Evolutionary conservation across 2,113 vertebrate genomes (phyloP).

Genomic region (Vulpes ferrilata): DNA sequence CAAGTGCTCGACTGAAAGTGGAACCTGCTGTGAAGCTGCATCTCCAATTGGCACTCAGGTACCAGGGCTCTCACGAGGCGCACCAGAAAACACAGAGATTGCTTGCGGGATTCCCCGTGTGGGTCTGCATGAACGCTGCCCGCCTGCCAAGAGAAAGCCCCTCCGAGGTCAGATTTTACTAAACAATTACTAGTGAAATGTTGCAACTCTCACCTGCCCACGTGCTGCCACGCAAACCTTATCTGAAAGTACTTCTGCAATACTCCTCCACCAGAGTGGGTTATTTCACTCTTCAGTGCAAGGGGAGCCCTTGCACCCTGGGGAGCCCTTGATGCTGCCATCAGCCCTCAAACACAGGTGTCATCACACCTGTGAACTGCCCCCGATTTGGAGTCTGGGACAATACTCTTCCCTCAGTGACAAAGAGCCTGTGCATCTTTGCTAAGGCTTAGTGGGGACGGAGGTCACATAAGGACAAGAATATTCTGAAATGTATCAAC

Average conservation of each 20-base stretch:
- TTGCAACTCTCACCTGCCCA: rapidly evolving
- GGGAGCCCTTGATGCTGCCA: neutral
- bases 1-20: neutral
- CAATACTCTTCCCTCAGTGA: rapidly evolving
- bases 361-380: rapidly evolving
- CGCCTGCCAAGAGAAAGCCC: neutral
- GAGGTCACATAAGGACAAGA: neutral
- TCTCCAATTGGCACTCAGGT: rapidly evolving
- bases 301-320: no score
- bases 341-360: neutral
- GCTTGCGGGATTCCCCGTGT: neutral
- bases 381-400: neutral
- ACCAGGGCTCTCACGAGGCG: no score
- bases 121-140: neutral
- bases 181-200: rapidly evolving
- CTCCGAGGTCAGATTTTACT: rapidly evolving
- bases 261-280: neutral
- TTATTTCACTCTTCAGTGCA: no score
- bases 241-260: neutral
- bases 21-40: neutral
- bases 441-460: neutral
- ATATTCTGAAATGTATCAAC: neutral
- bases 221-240: rapidly evolving
- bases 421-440: neutral
- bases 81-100: no score